phyloP scores from a whole-genome alignment of 2,113 vertebrate species.

The Syngnathus scovelli region DNA sequence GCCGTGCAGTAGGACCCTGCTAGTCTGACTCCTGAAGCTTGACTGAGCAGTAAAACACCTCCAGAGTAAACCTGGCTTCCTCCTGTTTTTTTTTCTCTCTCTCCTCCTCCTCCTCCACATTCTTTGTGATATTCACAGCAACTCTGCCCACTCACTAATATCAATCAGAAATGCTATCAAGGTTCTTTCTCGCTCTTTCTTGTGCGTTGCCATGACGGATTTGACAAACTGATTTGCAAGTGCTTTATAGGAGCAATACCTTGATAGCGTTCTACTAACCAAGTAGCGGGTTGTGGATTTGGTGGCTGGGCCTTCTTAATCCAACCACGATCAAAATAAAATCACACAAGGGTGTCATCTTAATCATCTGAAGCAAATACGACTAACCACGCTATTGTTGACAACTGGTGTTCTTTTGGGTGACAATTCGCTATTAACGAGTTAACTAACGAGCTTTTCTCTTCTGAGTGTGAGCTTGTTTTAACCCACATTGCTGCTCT shows the following conservation, averaged over 20 bases:
- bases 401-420: slow-evolving; percentile 38
- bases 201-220: slow-evolving; percentile 3
- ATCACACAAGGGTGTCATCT: not conserved
- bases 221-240: slow-evolving; percentile 10
- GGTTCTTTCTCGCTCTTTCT: slow-evolving; percentile 24
- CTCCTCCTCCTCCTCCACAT: slow-evolving; percentile 26
- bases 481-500: slow-evolving; percentile 52
- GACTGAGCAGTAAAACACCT: slow-evolving; percentile 66
- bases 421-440: slow-evolving; percentile 52
- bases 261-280: slow-evolving; percentile 51
- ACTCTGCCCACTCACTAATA: slow-evolving; percentile 45
- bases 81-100: slow-evolving; percentile 21
- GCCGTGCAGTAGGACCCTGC: slow-evolving; percentile 58
- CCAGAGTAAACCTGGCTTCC: slow-evolving; percentile 63
- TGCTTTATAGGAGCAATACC: slow-evolving; percentile 23
- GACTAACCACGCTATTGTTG: slow-evolving; percentile 38
- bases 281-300: not conserved
- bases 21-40: slow-evolving; percentile 66
- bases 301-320: not conserved
- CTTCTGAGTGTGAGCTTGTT: slow-evolving; percentile 15
- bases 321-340: not conserved
- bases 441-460: slow-evolving; percentile 46
- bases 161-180: slow-evolving; percentile 48
- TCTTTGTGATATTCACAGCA: slow-evolving; percentile 13
- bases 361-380: not conserved